Evolutionary conservation across 2,888 invertebrate genomes (phyloP).

Genomic region (Drosophila sordidapex): DNA sequence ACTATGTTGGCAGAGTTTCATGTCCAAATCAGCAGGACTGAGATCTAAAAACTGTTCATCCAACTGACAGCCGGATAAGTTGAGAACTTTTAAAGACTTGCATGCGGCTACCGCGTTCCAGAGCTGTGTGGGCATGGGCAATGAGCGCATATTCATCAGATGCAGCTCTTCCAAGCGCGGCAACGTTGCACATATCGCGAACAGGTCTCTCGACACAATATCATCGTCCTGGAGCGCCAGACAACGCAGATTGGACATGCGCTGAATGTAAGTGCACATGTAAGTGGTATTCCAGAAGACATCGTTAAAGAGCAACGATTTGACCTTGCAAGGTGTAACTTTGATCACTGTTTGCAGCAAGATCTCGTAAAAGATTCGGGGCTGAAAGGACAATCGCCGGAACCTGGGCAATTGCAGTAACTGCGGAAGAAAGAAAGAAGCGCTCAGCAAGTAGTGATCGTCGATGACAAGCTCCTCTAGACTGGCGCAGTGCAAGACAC

Average conservation of each 20-base stretch:
- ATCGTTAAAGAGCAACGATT: constrained; percentile 50
- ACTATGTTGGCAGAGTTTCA: not conserved
- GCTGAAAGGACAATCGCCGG: constrained; percentile 41
- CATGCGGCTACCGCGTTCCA: constrained; percentile 41
- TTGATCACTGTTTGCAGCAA: constrained; percentile 35
- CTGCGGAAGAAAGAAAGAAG: constrained; percentile 19
- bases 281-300: constrained; percentile 43
- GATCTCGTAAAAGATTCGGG: constrained; percentile 37
- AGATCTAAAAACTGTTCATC: constrained; percentile 18
- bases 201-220: constrained; percentile 40
- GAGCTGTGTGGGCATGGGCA: constrained; percentile 44
- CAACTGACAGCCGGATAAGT: constrained; percentile 42
- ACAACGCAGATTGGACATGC: constrained; percentile 42
- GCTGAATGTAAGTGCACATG: constrained; percentile 1
- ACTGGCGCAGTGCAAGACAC: constrained; percentile 21
- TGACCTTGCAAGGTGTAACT: constrained; percentile 21
- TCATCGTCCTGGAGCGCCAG: constrained; percentile 54
- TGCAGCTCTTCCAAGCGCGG: constrained; percentile 59
- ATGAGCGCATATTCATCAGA: constrained; percentile 46
- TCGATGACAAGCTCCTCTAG: constrained; percentile 61
- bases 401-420: constrained; percentile 43
- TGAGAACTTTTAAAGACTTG: constrained; percentile 21
- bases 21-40: not conserved
- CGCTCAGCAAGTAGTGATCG: constrained; percentile 45
- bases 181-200: constrained; percentile 30